A percentile compares a stretch with the other conserved stretches of the same genome.
These are phyloP conservation scores for Ambastaia sidthimunki DNA, from an alignment of 2,797 vertebrate genomes.

Conservation along the genomic window DNA sequence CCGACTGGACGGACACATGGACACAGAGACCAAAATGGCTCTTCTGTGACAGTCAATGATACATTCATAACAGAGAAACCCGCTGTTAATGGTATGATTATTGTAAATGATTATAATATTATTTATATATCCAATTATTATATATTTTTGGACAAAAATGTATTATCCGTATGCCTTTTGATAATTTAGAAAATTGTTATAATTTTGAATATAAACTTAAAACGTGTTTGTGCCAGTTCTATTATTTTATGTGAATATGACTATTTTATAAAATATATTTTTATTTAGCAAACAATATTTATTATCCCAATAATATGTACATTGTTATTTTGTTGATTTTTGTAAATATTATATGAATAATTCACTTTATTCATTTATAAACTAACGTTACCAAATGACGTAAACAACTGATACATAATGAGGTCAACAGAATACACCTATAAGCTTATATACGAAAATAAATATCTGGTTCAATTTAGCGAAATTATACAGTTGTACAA, in stretches of 20 bases:
- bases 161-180: background rate
- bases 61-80: constrained; percentile 14
- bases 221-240: background rate
- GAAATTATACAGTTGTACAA: background rate
- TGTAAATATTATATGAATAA: background rate
- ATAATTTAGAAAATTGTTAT: background rate
- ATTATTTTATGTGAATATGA: background rate
- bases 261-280: no score
- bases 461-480: background rate
- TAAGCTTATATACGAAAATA: no score
- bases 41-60: constrained; percentile 4
- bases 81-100: background rate
- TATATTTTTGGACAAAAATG: background rate
- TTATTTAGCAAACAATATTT: no score
- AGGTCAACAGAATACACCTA: background rate
- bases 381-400: background rate
- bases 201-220: background rate
- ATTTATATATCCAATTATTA: background rate
- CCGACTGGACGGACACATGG: constrained; percentile 38
- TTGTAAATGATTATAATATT: constrained; percentile 9
- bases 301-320: background rate
- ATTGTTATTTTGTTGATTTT: background rate
- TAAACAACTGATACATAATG: background rate
- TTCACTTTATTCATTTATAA: background rate
- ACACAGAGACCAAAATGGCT: constrained; percentile 9